A percentile compares a stretch with the other conserved stretches of the same genome.
phyloP scores from a whole-genome alignment of 2,888 invertebrate species.

The Tachina lurida region DNA sequence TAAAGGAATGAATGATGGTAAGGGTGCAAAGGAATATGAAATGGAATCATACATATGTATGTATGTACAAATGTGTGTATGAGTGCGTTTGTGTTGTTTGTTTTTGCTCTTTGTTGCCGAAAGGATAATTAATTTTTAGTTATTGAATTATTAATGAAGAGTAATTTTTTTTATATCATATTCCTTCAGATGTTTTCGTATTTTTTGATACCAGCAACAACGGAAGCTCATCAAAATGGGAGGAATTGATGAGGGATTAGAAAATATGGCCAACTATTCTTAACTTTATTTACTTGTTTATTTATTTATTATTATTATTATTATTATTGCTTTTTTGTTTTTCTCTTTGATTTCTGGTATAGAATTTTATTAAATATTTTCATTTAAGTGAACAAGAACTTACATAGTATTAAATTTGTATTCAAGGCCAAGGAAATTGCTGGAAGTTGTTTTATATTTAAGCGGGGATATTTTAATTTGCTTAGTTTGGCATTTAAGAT shows the following conservation, averaged over 20 bases:
- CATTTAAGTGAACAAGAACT: too few species aligned
- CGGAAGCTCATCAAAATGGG: constrained; percentile 19
- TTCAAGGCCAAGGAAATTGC: too few species aligned
- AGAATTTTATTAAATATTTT: too few species aligned
- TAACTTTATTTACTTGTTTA: too few species aligned
- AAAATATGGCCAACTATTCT: constrained; percentile 6
- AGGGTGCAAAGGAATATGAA: neutral
- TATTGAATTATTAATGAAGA: constrained; percentile 77
- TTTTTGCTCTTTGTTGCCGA: constrained; percentile 57
- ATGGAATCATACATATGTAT: constrained; percentile 8
- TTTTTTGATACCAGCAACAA: neutral
- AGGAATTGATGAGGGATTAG: neutral
- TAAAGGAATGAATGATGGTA: neutral
- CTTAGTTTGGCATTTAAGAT: too few species aligned
- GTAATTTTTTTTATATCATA: constrained; percentile 49
- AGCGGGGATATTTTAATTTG: too few species aligned
- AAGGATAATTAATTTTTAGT: constrained; percentile 78
- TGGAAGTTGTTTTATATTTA: too few species aligned
- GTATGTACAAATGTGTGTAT: too few species aligned
- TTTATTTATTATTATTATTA: too few species aligned
- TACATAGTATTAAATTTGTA: too few species aligned
- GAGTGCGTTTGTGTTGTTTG: neutral
- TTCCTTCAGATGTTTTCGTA: constrained; percentile 31
- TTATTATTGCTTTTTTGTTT: too few species aligned
- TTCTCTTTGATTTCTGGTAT: too few species aligned